Evolutionary conservation across 2,113 vertebrate genomes (phyloP), one percentile per base, ranked within the genome.

Genomic region (Fulica atra): DNA sequence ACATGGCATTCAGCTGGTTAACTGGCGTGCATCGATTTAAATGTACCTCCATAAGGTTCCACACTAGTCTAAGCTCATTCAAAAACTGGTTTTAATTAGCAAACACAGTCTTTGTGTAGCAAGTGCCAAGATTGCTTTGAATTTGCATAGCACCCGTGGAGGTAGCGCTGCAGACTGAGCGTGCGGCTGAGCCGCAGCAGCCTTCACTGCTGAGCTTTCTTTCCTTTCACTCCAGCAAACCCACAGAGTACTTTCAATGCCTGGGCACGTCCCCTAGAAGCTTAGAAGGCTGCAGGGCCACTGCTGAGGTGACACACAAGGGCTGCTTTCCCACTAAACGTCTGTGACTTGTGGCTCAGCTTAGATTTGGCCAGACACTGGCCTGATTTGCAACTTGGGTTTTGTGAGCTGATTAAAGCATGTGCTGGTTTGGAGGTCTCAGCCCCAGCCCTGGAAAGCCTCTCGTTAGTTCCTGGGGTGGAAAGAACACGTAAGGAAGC

Each of bases 81-180:
- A 70, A 42, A 65, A 91, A 83, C 94, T 24, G 86, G 86, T 94
- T 94, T 92, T 92, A 86, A 95, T 81, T 90, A 86, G 81, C 91
- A 56, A 88, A 72, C 8, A 56, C 88, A 64, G 70, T 14, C 93
- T 93, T 81, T 91, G 91, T 88, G 91, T 51, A 66, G 60, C 59
- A 33, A 57, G 94, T 81, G 92, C 88, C 88, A 66, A 46, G 88
- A 68, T 71, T 46, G 83, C 69, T 80, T 83, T 81, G 53, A 16
- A 63, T 94, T 88, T 95, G 88, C 72, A 5, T 46, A 16, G 94
- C 36, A 29, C 24, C 86, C 51, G 0, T 17, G 76, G 92, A 93
- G 88, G 88, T 38, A 46, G 91, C 3, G 10, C 88, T 73, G 76
- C 88, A 84, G 84, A 16, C 77, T 53, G 71, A 5, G 72, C 29